Base-by-base conservation (phyloP, 37 sponge, comb jelly and placozoan genomes). In the Beroe ovata region DNA sequence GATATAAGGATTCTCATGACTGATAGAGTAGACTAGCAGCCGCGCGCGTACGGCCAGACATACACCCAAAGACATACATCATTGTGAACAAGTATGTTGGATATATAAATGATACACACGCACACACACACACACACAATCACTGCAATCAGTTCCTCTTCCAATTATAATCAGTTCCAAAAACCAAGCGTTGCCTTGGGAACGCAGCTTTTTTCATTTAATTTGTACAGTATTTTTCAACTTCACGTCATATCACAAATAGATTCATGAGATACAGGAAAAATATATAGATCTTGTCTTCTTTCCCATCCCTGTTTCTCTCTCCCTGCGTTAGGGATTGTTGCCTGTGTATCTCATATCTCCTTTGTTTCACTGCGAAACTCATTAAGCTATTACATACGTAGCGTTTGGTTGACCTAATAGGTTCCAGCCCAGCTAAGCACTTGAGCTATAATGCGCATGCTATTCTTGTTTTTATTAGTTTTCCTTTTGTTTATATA, bases 201-300 rank as follows among this genome's bases (percentile, higher is more conserved):
- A 25, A 61, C 22, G 63, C 3, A 4, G 21, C 63, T 26, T 61
- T 61, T 61, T 26, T 61, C 28, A 61, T 3, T 4, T 61, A 61
- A 61, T 61, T 61, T 61, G 28, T 61, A 20, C 22, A 22, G 63
- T 61, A 61, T 61, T 61, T 47, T 47, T 47, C 54, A 11, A 47
- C 54, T 47, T 47, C 54, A n/a, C n/a, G 54, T 47, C 54, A 47
- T 47, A n/a, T n/a, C n/a, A n/a, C n/a, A n/a, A n/a, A n/a, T n/a
- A n/a, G n/a, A n/a, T n/a, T n/a, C n/a, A n/a, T n/a, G n/a, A n/a
- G n/a, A n/a, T n/a, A n/a, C n/a, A n/a, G n/a, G n/a, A n/a, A n/a
- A n/a, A n/a, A n/a, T n/a, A n/a, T n/a, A n/a, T n/a, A n/a, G n/a
- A n/a, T n/a, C n/a, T n/a, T n/a, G n/a, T n/a, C n/a, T n/a, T n/a